A percentile compares a stretch with the other conserved stretches of the same genome.
Evolutionary conservation across 2,888 invertebrate species (phyloP).

Genomic region (Cybosia mesomella): DNA sequence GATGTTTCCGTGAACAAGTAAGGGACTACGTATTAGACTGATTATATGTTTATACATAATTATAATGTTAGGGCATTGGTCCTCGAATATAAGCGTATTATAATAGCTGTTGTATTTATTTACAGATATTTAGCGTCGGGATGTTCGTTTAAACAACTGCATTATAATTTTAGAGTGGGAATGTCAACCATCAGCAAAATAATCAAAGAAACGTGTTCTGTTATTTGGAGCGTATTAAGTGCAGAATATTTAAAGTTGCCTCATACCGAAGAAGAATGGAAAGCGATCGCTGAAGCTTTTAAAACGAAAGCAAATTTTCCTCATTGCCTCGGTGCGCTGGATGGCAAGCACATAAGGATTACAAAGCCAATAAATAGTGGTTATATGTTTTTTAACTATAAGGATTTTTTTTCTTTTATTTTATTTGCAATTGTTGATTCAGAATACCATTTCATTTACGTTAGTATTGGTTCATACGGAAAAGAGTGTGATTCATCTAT

Average conservation of each 20-base stretch:
- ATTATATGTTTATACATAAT: no score
- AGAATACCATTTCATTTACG: conserved; percentile 44
- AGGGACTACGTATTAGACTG: no score
- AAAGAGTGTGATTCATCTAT: conserved; percentile 3
- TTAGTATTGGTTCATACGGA: conserved; percentile 10
- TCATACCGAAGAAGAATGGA: conserved; percentile 20
- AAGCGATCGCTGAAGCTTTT: conserved; percentile 40
- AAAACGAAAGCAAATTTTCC: conserved; percentile 49
- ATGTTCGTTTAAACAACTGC: conserved; percentile 31
- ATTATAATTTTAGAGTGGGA: conserved; percentile 27
- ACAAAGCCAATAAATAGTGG: conserved; percentile 32
- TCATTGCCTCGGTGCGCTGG: conserved; percentile 7
- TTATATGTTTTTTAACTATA: conserved; percentile 49
- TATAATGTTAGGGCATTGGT: conserved; percentile 9
- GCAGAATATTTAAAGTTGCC: conserved; percentile 27
- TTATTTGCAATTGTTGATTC: conserved; percentile 34
- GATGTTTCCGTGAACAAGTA: no score
- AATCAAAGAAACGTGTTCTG: conserved; percentile 31
- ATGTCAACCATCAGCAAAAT: conserved; percentile 29
- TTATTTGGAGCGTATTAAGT: conserved; percentile 35
- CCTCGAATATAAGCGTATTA: not conserved
- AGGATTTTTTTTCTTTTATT: conserved; percentile 44
- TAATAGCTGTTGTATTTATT: conserved; percentile 16
- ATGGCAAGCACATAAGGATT: conserved; percentile 33
- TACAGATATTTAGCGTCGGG: conserved; percentile 28